phyloP scores from a whole-genome alignment of 2,888 invertebrate genomes.

The Tricholauxania praeusta region DNA sequence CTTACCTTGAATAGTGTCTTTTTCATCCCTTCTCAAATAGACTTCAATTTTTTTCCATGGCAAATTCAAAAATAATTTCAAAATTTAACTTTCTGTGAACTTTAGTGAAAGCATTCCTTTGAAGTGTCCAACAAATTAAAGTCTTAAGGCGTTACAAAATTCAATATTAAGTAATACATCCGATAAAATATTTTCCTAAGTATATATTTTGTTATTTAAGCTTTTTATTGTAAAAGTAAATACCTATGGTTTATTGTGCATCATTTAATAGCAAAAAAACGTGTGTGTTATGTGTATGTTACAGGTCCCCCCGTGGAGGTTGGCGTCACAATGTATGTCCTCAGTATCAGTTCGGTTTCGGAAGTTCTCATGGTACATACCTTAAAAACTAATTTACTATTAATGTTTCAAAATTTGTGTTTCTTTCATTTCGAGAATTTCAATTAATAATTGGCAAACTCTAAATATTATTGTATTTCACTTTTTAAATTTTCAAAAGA shows the following conservation, averaged over 20 bases:
- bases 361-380: slow-evolving; percentile 96
- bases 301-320: slow-evolving; percentile 97
- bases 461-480: slow-evolving; percentile 38
- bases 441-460: slow-evolving; percentile 40
- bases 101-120: too few species aligned
- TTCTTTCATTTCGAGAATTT: slow-evolving; percentile 75
- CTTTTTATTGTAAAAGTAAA: neutral
- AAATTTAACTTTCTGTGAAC: too few species aligned
- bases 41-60: too few species aligned
- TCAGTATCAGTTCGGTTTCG: slow-evolving; percentile 97
- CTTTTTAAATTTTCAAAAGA: slow-evolving; percentile 26
- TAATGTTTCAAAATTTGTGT: slow-evolving; percentile 15
- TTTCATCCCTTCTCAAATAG: too few species aligned
- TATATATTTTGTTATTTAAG: slow-evolving; percentile 21
- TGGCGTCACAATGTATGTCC: slow-evolving; percentile 98
- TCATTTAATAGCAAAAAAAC: slow-evolving; percentile 53
- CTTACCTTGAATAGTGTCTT: too few species aligned
- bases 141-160: neutral
- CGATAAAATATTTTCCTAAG: neutral
- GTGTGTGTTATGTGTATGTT: slow-evolving; percentile 70
- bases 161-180: neutral
- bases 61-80: too few species aligned
- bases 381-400: slow-evolving; percentile 44
- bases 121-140: neutral
- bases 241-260: slow-evolving; percentile 26